phyloP scores from a whole-genome alignment of 2,113 vertebrate species.

The Anseranas semipalmata region DNA sequence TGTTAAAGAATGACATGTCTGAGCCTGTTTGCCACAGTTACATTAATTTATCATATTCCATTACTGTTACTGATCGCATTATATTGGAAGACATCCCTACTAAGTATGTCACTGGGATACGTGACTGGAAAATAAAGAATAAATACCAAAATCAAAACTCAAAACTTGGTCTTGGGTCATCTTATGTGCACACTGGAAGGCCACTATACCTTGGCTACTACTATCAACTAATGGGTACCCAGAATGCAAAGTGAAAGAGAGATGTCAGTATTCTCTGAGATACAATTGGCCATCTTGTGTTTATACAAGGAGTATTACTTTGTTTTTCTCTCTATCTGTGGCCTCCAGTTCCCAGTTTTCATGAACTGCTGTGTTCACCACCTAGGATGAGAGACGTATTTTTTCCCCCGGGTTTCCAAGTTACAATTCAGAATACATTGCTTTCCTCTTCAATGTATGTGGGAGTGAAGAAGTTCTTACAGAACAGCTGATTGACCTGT shows the following conservation, averaged over 20 bases:
- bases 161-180: neutral
- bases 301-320: neutral
- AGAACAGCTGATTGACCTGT: neutral
- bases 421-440: neutral
- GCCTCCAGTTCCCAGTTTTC: neutral
- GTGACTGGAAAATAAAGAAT: neutral
- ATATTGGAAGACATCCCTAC: neutral
- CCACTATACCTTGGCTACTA: no score
- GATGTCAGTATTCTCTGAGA: neutral
- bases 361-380: neutral
- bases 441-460: neutral
- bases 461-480: neutral
- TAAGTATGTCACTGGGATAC: neutral
- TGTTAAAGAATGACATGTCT: neutral
- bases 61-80: neutral
- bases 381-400: neutral
- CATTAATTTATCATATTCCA: neutral
- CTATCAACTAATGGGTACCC: neutral
- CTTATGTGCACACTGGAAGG: neutral
- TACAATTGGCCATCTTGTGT: neutral
- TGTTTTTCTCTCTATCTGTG: neutral
- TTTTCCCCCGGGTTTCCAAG: rapidly evolving
- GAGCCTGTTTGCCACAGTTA: neutral
- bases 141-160: neutral
- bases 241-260: neutral